Percentiles rank a stretch among this genome's conserved stretches.
Evolutionary conservation across 2,113 vertebrate genomes (phyloP).

Genomic region (Harpagus bidentatus): DNA sequence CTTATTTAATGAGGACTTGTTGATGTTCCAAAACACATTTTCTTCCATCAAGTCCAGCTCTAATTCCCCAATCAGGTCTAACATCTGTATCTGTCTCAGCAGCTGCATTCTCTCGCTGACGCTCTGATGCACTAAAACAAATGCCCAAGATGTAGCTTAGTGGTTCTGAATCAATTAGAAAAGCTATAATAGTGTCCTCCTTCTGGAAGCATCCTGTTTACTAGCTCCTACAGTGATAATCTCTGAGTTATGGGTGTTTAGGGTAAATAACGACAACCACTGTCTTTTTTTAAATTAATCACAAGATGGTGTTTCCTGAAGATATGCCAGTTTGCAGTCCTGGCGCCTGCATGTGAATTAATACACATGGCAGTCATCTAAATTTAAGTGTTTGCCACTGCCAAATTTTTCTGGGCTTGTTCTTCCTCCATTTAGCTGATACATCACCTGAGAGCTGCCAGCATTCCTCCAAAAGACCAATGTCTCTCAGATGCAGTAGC

Average conservation of each 20-base stretch:
- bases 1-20: neutral
- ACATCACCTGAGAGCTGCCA: neutral
- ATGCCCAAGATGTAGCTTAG: neutral
- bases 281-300: constrained; percentile 26
- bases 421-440: neutral
- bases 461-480: neutral
- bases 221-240: neutral
- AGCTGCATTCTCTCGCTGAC: neutral
- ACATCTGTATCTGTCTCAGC: constrained; percentile 2
- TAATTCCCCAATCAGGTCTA: neutral
- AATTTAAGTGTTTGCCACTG: neutral
- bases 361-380: neutral
- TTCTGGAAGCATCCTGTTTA: constrained; percentile 19
- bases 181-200: neutral
- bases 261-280: neutral
- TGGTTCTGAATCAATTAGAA: constrained; percentile 5
- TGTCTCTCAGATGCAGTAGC: neutral
- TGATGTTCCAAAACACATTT: constrained; percentile 2
- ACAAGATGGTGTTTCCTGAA: neutral
- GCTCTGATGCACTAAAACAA: neutral
- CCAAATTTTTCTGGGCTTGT: neutral
- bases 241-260: neutral
- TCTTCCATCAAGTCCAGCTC: neutral
- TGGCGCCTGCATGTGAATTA: neutral
- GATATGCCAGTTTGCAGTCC: neutral